These are phyloP conservation scores for Phodopus roborovskii DNA, from an alignment of 2,113 vertebrate species.

Conservation along the genomic window DNA sequence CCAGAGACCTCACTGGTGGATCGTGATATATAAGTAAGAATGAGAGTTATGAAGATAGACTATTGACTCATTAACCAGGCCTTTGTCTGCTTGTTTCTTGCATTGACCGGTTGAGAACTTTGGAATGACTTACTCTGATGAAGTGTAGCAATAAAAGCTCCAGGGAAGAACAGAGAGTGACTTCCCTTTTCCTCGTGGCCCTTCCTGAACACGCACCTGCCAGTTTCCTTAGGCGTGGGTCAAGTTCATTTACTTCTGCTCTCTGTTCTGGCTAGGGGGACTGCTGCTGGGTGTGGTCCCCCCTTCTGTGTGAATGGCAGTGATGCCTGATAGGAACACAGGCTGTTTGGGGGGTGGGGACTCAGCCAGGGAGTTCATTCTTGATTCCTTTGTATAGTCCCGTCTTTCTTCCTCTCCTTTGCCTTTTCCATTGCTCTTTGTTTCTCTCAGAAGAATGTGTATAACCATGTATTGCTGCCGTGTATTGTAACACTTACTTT, in stretches of 20 bases:
- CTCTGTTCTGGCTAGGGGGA: neutral
- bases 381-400: neutral
- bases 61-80: neutral
- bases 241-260: neutral
- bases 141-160: neutral
- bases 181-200: neutral
- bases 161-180: neutral
- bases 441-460: neutral
- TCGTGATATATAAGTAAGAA: neutral
- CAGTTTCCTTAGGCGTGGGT: neutral
- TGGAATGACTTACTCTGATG: neutral
- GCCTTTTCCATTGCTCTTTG: neutral
- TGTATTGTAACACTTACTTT: neutral
- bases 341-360: neutral
- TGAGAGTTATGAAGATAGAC: neutral
- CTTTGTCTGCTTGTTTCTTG: neutral
- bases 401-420: neutral
- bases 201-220: neutral
- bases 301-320: neutral
- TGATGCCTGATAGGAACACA: neutral
- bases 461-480: neutral
- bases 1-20: neutral
- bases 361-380: neutral
- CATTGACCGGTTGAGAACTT: conserved; percentile 13
- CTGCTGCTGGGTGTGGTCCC: neutral